phyloP scores from a whole-genome alignment of 2,113 vertebrate species.

The Arenaria interpres region DNA sequence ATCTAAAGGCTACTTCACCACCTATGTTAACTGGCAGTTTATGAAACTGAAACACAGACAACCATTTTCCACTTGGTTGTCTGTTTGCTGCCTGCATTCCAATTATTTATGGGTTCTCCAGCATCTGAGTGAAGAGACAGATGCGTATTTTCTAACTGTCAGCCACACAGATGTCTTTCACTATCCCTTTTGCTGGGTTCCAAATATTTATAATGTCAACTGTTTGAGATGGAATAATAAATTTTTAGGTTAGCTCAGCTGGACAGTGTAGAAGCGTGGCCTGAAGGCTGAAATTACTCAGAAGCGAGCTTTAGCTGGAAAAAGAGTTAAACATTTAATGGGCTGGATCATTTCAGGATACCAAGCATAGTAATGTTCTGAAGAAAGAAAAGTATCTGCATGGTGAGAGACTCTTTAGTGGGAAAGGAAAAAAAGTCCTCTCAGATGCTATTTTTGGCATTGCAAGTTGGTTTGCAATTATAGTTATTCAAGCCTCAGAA shows the following conservation, averaged over 20 bases:
- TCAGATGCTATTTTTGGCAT: neutral
- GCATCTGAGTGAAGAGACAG: neutral
- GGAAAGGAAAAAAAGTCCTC: neutral
- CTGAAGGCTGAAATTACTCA: neutral
- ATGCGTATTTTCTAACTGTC: neutral
- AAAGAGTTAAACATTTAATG: neutral
- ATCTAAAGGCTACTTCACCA: neutral
- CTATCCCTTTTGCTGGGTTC: neutral
- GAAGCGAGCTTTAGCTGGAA: neutral
- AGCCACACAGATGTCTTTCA: neutral
- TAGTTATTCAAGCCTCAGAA: neutral
- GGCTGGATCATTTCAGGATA: neutral
- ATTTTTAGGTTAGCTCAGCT: neutral
- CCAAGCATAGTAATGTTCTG: neutral
- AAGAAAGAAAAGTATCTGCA: neutral
- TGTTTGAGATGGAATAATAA: neutral
- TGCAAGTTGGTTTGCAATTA: neutral
- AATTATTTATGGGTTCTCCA: neutral
- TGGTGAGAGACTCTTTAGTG: neutral
- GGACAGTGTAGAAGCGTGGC: neutral
- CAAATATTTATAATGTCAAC: neutral
- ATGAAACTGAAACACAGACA: too few relatives aligned
- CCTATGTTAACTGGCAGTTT: neutral
- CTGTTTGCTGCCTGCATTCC: neutral
- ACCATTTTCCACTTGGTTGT: rapidly evolving